These are phyloP conservation scores for Conus canariensis DNA, from an alignment of 2,888 invertebrate genomes.

Conservation along the genomic window DNA sequence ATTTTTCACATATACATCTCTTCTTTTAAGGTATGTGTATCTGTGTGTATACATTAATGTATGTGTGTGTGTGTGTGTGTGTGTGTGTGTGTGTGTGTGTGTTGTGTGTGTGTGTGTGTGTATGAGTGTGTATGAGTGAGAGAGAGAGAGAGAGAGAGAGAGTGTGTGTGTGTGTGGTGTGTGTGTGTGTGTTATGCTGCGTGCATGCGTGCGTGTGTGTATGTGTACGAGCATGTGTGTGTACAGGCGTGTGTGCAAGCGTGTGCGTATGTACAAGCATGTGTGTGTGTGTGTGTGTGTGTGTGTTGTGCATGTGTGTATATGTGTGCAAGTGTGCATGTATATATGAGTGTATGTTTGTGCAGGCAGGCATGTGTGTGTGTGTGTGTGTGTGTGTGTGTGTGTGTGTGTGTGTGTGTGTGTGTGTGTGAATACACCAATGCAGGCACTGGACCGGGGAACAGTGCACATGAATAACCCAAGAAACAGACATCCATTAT, in stretches of 20 bases:
- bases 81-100: neutral
- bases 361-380: neutral
- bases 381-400: constrained; percentile 25
- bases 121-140: neutral
- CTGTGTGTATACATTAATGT: no score
- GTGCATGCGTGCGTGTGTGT: neutral
- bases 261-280: neutral
- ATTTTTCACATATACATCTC: no score
- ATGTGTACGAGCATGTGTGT: neutral
- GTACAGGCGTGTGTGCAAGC: neutral
- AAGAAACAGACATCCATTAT: neutral
- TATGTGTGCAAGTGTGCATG: neutral
- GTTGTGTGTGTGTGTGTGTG: constrained; percentile 1
- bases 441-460: no score
- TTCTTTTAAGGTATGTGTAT: no score
- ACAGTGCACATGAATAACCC: neutral
- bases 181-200: neutral
- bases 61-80: neutral
- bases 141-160: no score
- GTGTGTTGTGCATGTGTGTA: neutral
- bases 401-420: neutral
- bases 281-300: neutral
- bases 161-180: constrained; percentile 12
- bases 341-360: constrained; percentile 15
- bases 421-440: neutral